phyloP scores from a whole-genome alignment of 2,797 vertebrate species.

The Neomorphus geoffroyi region DNA sequence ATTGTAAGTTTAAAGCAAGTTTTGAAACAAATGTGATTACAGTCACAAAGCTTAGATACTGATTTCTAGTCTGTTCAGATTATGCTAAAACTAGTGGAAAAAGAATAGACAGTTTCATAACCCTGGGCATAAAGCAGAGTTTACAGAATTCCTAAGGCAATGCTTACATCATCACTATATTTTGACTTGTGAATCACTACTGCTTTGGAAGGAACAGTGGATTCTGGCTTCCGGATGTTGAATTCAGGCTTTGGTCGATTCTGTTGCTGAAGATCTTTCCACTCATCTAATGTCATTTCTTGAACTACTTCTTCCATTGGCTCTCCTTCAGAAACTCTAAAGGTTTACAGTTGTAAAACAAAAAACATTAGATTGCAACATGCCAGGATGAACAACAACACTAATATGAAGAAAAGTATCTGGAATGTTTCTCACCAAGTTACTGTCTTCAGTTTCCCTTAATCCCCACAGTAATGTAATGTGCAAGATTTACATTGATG shows the following conservation, averaged over 20 bases:
- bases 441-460: background rate
- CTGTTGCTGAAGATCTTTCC: slow-evolving; percentile 90
- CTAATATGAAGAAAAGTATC: background rate
- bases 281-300: slow-evolving; percentile 96
- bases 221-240: slow-evolving; percentile 91
- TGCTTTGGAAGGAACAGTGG: slow-evolving; percentile 89
- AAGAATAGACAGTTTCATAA: background rate
- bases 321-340: slow-evolving; percentile 76
- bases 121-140: background rate
- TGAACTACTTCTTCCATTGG: slow-evolving; percentile 82
- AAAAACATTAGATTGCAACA: slow-evolving; percentile 54
- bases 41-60: background rate
- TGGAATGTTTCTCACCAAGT: background rate
- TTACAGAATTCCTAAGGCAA: slow-evolving; percentile 7
- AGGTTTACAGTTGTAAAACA: slow-evolving; percentile 55
- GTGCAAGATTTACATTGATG: background rate
- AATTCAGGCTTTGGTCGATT: slow-evolving; percentile 89
- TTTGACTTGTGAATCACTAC: slow-evolving; percentile 95
- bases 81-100: background rate
- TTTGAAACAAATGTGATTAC: background rate
- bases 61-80: background rate
- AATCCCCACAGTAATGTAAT: background rate
- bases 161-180: slow-evolving; percentile 82
- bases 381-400: slow-evolving; percentile 6
- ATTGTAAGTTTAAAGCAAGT: background rate